Evolutionary conservation across 2,113 vertebrate species (phyloP), one percentile per base, ranked within the genome.

Genomic region (Neolamprologus longior): DNA sequence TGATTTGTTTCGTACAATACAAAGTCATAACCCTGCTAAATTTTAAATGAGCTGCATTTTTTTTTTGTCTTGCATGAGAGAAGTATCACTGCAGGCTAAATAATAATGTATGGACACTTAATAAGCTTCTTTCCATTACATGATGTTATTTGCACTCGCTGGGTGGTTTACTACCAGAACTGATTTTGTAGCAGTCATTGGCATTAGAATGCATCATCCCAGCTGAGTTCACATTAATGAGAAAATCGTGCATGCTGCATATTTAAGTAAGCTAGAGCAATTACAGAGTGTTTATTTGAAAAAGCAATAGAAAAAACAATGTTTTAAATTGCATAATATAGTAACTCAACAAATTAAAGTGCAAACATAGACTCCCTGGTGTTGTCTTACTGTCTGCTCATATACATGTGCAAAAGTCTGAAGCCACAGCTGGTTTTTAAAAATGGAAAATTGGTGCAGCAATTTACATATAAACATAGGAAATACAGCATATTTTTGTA

Each of bases 221-320:
- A 50, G 53, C 53, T 84, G 78, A 90, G 87, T 91, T 90, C 24
- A 76, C 68, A 33, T 71, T 90, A 88, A 90, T 91, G 63, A 90
- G 45, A 90, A 82, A 87, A 89, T 81, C 5, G 53, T 58, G 33
- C 28, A 54, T 76, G 53, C n/a, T 61, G 68, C 45, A 82, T 80
- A 79, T 81, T 78, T 40, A 84, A 88, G 52, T 33, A 55, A 87
- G 58, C 47, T 24, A 37, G 3, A 83, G 66, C 83, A 83, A 87
- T 90, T 88, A 88, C 33, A 84, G 80, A 13, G 45, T 73, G 54
- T 73, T 88, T 79, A 80, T 83, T 13, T 85, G 37, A 61, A 58
- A 73, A 71, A 79, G 28, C 54, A 52, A 81, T 80, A n/a, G 47
- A 19, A 47, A 88, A 86, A 81, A 7, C 33, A 40, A 88, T 54